Evolutionary conservation across 2,113 vertebrate genomes (phyloP), one percentile per base, ranked within the genome.

Genomic region (Lucifuga dentata): DNA sequence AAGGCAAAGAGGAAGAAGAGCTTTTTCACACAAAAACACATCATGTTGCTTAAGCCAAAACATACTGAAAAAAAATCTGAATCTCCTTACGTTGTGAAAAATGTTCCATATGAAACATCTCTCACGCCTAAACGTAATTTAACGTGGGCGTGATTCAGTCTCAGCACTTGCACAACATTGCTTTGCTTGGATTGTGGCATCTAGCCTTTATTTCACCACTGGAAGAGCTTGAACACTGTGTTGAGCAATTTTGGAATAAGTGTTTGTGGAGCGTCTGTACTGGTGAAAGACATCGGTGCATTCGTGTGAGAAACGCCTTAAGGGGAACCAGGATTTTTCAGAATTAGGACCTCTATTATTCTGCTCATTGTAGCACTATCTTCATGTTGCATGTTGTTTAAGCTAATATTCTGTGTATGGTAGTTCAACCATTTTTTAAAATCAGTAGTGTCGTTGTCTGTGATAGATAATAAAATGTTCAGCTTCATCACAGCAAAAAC

Each of bases 241-340:
- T 36, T 56, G 17, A 53, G 41, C 57, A 50, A 44, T 50, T 16
- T 17, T 12, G 7, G 29, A 45, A 46, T 43, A 58, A 36, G 32
- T 43, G 26, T 65, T 66, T 20, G n/a, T 59, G 41, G 17, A 8
- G 17, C 19, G 49, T 33, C 35, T 16, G 40, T 44, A 12, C 45
- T 17, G 23, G 11, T 48, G 0, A 68, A 56, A 61, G 15, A 58
- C 11, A 17, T 63, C 38, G 2, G 23, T 39, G 40, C 41, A 49
- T 49, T 38, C 8, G 20, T 72, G 56, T 53, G 33, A 44, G 35
- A 43, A 66, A 57, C 21, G 33, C 43, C 58, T 68, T 56, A 48
- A 3, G 32, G 35, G 16, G 3, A 24, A 16, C 20, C 2, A 0
- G 9, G 59, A 72, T 74, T 77, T 40, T 23, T 36, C 15, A n/a